Evolutionary conservation across 2,888 invertebrate genomes (phyloP).

Genomic region (Mechanitis messenoides): DNA sequence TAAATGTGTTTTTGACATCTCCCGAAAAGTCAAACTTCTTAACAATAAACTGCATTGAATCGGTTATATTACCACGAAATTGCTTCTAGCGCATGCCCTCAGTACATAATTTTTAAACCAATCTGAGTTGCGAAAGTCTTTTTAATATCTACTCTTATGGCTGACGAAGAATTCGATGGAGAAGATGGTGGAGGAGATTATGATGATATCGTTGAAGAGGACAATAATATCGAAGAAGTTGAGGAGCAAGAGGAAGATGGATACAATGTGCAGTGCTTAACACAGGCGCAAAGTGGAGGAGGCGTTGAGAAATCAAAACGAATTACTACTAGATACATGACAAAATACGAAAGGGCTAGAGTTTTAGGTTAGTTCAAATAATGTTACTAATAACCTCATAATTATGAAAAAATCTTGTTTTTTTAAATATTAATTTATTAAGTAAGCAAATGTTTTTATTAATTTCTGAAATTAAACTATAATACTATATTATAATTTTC

Average conservation of each 20-base stretch:
- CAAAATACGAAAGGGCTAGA: conserved; percentile 82
- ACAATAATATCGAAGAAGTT: conserved; percentile 90
- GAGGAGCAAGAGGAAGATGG: conserved; percentile 92
- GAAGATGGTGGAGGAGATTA: conserved; percentile 90
- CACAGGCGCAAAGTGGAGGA: conserved; percentile 86
- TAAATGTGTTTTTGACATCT: too few relatives aligned
- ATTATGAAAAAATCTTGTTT: background rate
- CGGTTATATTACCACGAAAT: too few relatives aligned
- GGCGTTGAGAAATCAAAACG: conserved; percentile 91
- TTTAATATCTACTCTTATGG: conserved; percentile 71
- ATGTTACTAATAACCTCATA: background rate
- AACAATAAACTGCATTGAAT: too few relatives aligned
- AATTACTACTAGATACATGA: conserved; percentile 99
- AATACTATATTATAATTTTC: conserved; percentile 29
- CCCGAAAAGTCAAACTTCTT: too few relatives aligned
- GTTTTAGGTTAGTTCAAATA: conserved; percentile 50
- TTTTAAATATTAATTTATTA: conserved; percentile 10
- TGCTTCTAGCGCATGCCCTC: too few relatives aligned
- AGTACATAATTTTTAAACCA: background rate
- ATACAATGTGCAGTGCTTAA: conserved; percentile 89
- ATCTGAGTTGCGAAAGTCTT: background rate
- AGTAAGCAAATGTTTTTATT: conserved; percentile 7
- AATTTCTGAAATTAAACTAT: too few relatives aligned
- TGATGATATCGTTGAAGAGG: conserved; percentile 90
- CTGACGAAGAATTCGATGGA: conserved; percentile 91